These are phyloP conservation scores for Procavia capensis DNA, from an alignment of 2,113 vertebrate species.

Conservation along the genomic window DNA sequence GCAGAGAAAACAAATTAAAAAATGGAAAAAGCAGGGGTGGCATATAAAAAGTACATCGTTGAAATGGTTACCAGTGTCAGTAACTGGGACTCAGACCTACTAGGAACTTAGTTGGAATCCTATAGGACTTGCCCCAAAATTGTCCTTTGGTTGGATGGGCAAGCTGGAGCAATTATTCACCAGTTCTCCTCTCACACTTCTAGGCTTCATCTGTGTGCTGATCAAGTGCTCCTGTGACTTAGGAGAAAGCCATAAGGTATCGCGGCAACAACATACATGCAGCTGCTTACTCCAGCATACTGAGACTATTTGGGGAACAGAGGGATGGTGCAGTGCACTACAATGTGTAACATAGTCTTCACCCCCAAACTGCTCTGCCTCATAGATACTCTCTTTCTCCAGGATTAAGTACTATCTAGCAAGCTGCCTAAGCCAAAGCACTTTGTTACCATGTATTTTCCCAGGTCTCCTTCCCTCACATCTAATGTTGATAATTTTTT, in stretches of 20 bases:
- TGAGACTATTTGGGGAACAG: not conserved
- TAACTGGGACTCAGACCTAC: not conserved
- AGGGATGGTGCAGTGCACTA: not conserved
- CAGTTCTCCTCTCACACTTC: not conserved
- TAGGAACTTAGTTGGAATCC: not conserved
- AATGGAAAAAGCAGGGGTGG: fast-evolving
- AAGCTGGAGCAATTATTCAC: not conserved
- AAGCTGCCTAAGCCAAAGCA: not conserved
- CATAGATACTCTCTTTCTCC: not conserved
- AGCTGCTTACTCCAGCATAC: not conserved
- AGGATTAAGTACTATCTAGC: not conserved
- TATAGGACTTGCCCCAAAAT: not conserved
- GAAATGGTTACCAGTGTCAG: not conserved
- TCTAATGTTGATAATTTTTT: not conserved
- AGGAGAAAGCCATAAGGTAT: not conserved
- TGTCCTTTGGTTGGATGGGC: not conserved
- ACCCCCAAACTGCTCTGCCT: not conserved
- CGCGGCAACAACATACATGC: not conserved
- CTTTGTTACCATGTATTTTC: not conserved
- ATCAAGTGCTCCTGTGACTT: fast-evolving
- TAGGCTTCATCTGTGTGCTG: not conserved
- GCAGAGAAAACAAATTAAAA: not conserved
- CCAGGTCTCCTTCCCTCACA: not conserved
- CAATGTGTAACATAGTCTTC: not conserved
- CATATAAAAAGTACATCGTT: not conserved